Percentiles rank a stretch among this genome's conserved stretches.
Evolutionary conservation across 2,888 invertebrate genomes (phyloP).

Genomic region (Dimorphilus gyrociliatus): DNA sequence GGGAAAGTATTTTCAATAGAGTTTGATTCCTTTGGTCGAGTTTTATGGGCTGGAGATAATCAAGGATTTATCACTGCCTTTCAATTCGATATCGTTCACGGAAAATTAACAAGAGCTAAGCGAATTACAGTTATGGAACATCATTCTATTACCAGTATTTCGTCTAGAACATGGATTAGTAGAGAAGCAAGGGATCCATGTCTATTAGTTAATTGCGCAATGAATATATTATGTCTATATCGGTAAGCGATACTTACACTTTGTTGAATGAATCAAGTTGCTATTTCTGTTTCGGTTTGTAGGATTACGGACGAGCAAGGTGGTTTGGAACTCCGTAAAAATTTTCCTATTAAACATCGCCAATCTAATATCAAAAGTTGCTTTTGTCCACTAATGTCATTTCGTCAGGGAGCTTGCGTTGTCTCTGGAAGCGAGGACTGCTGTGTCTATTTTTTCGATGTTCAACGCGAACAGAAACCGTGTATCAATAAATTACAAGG

Average conservation of each 20-base stretch:
- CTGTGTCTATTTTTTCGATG: constrained; percentile 59
- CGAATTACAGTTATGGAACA: constrained; percentile 44
- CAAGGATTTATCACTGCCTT: constrained; percentile 55
- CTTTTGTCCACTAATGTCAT: constrained; percentile 67
- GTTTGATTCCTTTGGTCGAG: constrained; percentile 58
- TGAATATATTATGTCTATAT: constrained; percentile 56
- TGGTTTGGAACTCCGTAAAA: constrained; percentile 48
- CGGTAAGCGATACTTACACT: no score
- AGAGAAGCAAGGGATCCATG: constrained; percentile 55
- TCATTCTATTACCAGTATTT: constrained; percentile 54
- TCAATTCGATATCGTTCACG: constrained; percentile 51
- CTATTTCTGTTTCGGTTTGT: constrained; percentile 6
- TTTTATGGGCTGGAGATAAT: constrained; percentile 68
- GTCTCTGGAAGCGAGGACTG: constrained; percentile 64
- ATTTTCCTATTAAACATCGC: constrained; percentile 50
- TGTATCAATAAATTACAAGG: constrained; percentile 51
- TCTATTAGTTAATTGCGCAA: constrained; percentile 57
- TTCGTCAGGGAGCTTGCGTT: constrained; percentile 61
- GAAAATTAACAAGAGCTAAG: constrained; percentile 51
- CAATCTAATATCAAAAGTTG: constrained; percentile 47
- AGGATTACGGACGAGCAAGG: constrained; percentile 53
- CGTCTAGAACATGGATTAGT: constrained; percentile 65
- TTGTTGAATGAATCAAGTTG: no score
- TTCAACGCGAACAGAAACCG: constrained; percentile 43
- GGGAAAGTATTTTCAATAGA: constrained; percentile 49